Evolutionary conservation across 2,113 vertebrate species (phyloP).

Genomic region (Otocyon megalotis): DNA sequence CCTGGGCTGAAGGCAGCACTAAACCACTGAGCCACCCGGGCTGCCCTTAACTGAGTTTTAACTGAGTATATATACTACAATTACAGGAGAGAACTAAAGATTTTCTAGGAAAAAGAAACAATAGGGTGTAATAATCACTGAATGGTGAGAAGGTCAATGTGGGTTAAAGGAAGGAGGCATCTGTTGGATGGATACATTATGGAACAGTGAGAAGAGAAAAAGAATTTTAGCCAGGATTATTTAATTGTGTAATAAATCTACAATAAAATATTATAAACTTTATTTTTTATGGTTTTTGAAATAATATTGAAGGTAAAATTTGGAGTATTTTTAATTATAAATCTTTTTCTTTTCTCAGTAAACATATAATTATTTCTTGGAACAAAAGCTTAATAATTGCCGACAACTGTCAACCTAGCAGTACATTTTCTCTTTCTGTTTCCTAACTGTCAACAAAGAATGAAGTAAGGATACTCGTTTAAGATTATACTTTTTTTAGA

Average conservation of each 20-base stretch:
- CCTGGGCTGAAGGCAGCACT: too few relatives aligned
- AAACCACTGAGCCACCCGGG: too few relatives aligned
- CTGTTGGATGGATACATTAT: rapidly evolving
- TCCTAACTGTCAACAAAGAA: not conserved
- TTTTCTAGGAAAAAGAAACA: not conserved
- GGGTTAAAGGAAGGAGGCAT: not conserved
- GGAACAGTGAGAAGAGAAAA: not conserved
- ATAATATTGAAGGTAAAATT: not conserved
- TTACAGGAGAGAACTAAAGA: not conserved
- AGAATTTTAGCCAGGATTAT: rapidly evolving
- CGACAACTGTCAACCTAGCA: not conserved
- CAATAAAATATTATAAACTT: not conserved
- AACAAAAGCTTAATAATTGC: constrained; percentile 36
- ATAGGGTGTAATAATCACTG: not conserved
- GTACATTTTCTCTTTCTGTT: constrained; percentile 19
- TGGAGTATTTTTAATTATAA: constrained; percentile 30
- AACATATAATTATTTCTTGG: constrained; percentile 51
- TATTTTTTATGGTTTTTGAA: not conserved
- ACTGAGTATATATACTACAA: too few relatives aligned
- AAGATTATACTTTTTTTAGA: not conserved
- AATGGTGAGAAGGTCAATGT: not conserved
- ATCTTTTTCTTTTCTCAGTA: not conserved
- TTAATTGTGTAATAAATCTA: not conserved
- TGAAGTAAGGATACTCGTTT: not conserved
- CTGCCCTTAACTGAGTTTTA: too few relatives aligned